These are phyloP conservation scores for Deroptyus accipitrinus DNA, from an alignment of 2,113 vertebrate genomes.

Conservation along the genomic window DNA sequence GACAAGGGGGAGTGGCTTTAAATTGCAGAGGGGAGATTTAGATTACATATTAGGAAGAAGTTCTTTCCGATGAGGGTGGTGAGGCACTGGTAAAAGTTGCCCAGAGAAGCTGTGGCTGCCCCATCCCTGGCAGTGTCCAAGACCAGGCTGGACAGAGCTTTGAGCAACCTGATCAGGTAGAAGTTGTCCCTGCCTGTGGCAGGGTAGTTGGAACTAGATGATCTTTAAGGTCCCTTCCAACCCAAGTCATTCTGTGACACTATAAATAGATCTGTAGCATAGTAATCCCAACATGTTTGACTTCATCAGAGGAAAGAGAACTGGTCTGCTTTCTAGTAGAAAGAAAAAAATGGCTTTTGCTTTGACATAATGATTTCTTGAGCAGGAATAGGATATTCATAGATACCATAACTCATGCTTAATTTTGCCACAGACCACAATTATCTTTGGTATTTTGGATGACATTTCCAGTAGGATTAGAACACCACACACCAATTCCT, in stretches of 20 bases:
- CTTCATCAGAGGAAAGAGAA: not conserved
- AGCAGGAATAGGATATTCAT: not conserved
- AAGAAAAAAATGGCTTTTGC: not conserved
- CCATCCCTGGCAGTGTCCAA: not conserved
- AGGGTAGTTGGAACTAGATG: not conserved
- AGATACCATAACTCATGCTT: not conserved
- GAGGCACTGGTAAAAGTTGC: not conserved
- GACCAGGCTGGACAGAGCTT: not conserved
- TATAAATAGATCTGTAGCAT: not conserved
- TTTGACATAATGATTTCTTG: not conserved
- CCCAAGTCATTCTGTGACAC: not conserved
- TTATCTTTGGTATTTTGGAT: not conserved
- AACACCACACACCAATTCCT: accelerated
- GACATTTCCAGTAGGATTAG: not conserved
- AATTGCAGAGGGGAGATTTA: not conserved
- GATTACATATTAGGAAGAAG: not conserved
- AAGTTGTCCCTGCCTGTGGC: not conserved
- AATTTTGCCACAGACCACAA: not conserved
- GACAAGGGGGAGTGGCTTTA: not conserved
- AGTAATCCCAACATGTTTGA: not conserved
- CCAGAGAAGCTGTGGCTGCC: not conserved
- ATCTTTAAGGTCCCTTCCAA: not conserved
- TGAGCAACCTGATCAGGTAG: not conserved
- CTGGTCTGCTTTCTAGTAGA: not conserved
- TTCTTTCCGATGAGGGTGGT: not conserved